These are phyloP conservation scores for Phasianus colchicus DNA, from an alignment of 2,113 vertebrate genomes.

Conservation along the genomic window DNA sequence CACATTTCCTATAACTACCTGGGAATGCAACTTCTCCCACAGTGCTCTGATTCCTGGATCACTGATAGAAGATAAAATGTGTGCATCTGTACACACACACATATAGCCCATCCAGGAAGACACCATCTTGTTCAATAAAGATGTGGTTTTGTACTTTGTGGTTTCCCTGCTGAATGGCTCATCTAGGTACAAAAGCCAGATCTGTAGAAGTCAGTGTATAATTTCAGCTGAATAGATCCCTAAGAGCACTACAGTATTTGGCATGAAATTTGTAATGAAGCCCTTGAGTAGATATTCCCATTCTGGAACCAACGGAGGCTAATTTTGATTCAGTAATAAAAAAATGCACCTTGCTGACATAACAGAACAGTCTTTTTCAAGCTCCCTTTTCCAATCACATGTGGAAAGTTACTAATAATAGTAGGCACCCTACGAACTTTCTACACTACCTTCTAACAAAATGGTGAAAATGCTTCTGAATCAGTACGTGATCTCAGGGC, in stretches of 20 bases:
- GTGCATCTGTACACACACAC: neutral
- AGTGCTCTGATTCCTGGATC: neutral
- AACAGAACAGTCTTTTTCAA: neutral
- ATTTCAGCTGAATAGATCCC: conserved; percentile 60
- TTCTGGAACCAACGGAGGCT: neutral
- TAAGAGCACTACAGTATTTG: conserved; percentile 33
- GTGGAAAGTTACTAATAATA: neutral
- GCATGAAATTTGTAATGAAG: conserved; percentile 19
- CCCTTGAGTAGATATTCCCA: neutral
- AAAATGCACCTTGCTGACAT: neutral
- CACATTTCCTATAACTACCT: neutral
- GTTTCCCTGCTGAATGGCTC: conserved; percentile 29
- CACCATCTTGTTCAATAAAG: conserved; percentile 27
- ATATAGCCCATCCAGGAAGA: neutral
- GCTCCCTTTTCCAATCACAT: neutral
- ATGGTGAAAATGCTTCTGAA: neutral
- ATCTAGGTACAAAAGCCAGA: conserved; percentile 49
- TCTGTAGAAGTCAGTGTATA: neutral
- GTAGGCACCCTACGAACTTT: neutral
- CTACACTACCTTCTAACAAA: neutral
- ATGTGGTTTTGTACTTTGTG: neutral
- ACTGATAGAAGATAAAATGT: neutral
- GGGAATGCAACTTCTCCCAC: neutral
- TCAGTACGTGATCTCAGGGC: neutral
- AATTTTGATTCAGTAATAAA: conserved; percentile 7